phyloP scores from a whole-genome alignment of 2,888 invertebrate species.

The Diachrysia chrysitis region DNA sequence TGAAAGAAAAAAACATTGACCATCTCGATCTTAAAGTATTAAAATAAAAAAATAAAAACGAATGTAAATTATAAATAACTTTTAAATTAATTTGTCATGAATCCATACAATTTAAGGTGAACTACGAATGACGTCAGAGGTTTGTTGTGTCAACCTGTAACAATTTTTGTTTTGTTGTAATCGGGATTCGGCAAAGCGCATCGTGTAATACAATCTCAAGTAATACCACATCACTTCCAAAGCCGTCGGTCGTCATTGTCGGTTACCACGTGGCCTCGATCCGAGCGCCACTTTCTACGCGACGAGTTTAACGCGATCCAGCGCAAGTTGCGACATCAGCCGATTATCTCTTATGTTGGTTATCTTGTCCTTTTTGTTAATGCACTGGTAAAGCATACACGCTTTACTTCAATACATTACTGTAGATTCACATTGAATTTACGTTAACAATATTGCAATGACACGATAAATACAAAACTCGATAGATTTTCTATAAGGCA shows the following conservation, averaged over 20 bases:
- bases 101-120: not conserved
- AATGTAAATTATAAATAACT: not conserved
- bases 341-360: conserved; percentile 31
- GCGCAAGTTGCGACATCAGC: conserved; percentile 49
- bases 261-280: conserved; percentile 50
- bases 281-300: conserved; percentile 56
- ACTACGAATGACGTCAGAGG: not conserved
- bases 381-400: conserved; percentile 5
- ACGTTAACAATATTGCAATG: too few species aligned
- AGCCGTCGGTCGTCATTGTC: conserved; percentile 9
- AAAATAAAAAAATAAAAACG: not conserved
- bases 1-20: not conserved
- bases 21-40: not conserved
- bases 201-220: not conserved
- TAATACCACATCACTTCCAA: not conserved
- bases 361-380: conserved; percentile 47
- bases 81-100: not conserved
- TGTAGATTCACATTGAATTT: not conserved
- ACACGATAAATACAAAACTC: not conserved
- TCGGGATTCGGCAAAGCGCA: not conserved
- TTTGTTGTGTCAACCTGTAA: too few species aligned
- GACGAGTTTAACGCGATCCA: conserved; percentile 54
- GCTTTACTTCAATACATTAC: not conserved
- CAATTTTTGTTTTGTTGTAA: too few species aligned
- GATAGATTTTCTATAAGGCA: not conserved